A percentile compares a stretch with the other conserved stretches of the same genome.
Evolutionary conservation across 1,140 invertebrate species (phyloP).

Genomic region (Zaprionus lachaisei): DNA sequence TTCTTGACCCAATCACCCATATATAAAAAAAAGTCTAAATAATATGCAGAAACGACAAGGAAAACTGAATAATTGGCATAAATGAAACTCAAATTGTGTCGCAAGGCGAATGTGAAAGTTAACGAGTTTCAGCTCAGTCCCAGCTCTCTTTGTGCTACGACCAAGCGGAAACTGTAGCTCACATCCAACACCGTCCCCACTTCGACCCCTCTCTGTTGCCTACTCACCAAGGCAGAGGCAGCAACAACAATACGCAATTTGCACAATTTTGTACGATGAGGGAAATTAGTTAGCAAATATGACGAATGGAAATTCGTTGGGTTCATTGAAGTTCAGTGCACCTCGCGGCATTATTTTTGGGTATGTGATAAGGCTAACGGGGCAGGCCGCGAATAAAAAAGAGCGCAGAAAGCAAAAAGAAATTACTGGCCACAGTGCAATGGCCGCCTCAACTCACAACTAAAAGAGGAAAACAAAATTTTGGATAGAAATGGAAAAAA

Average conservation of each 20-base stretch:
- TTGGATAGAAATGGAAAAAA: constrained; percentile 42
- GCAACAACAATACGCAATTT: constrained; percentile 23
- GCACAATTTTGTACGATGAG: constrained; percentile 18
- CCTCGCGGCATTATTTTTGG: constrained; percentile 12
- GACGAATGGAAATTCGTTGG: constrained; percentile 32
- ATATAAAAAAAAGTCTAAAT: constrained; percentile 14
- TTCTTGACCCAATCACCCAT: constrained; percentile 49
- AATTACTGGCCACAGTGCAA: constrained; percentile 42
- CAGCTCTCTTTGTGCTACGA: constrained; percentile 5
- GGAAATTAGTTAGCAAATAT: constrained; percentile 43
- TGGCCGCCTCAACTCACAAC: constrained; percentile 25
- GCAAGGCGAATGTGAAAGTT: constrained; percentile 44
- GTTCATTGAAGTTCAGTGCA: constrained; percentile 42
- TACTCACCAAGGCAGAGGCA: neutral
- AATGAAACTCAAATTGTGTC: constrained; percentile 32
- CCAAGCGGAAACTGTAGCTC: constrained; percentile 39
- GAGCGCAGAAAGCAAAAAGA: constrained; percentile 22
- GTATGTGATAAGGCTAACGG: constrained; percentile 44
- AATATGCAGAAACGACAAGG: constrained; percentile 16
- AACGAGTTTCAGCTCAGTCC: neutral
- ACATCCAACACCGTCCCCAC: neutral
- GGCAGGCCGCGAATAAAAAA: constrained; percentile 15
- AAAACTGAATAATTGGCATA: constrained; percentile 24
- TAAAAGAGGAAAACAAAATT: constrained; percentile 44
- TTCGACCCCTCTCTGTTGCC: neutral